Evolutionary conservation across 2,888 invertebrate species (phyloP).

Genomic region (Metacarcinus magister): DNA sequence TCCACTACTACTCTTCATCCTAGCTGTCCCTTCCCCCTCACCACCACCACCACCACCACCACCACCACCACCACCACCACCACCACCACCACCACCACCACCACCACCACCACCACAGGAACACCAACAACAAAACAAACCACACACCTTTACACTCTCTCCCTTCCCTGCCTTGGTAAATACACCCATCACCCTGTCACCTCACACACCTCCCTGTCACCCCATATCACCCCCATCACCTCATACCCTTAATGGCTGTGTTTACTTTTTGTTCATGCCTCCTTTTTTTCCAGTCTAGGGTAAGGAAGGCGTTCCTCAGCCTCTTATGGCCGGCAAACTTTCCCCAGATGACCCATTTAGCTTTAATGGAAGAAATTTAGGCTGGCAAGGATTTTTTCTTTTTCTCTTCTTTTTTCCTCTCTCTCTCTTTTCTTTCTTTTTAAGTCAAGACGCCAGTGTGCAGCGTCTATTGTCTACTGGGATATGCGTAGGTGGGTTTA

Average conservation of each 20-base stretch:
- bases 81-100: neutral
- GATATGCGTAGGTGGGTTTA: neutral
- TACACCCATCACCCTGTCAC: neutral
- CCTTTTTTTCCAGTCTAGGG: neutral
- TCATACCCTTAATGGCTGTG: constrained; percentile 17
- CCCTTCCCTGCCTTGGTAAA: neutral
- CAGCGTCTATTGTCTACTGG: neutral
- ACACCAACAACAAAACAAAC: neutral
- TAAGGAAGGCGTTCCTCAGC: neutral
- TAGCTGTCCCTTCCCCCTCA: neutral
- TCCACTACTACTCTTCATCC: neutral
- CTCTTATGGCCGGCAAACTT: constrained; percentile 7
- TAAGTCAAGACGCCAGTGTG: neutral
- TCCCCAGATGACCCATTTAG: constrained; percentile 30
- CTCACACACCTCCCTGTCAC: neutral
- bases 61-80: neutral
- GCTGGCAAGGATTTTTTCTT: neutral
- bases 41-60: constrained; percentile 21
- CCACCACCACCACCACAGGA: neutral
- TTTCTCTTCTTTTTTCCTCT: neutral
- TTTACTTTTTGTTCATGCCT: constrained; percentile 21
- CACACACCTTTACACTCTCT: neutral
- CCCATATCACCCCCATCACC: neutral
- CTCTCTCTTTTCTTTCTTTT: neutral
- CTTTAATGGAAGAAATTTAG: constrained; percentile 30